A percentile compares a stretch with the other conserved stretches of the same genome.
Evolutionary conservation across 2,888 invertebrate species (phyloP).

Genomic region (Anodontia alba): DNA sequence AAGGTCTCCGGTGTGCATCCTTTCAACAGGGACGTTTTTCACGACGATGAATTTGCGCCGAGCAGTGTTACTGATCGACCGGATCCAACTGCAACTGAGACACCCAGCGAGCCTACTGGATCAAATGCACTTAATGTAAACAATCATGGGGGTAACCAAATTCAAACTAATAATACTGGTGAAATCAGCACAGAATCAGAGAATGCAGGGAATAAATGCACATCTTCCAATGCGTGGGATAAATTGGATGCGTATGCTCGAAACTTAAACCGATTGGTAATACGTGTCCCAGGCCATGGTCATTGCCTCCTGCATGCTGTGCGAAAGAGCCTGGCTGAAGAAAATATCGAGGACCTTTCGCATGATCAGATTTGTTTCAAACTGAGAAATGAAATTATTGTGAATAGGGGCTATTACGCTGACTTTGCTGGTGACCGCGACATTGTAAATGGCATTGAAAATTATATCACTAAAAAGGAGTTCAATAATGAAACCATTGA

Average conservation of each 20-base stretch:
- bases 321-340: constrained; percentile 17
- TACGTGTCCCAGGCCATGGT: neutral
- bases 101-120: no score
- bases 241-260: neutral
- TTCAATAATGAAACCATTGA: constrained; percentile 30
- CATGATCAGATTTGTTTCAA: constrained; percentile 22
- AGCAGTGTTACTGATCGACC: constrained; percentile 20
- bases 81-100: no score
- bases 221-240: constrained; percentile 11
- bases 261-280: neutral
- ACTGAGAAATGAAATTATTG: constrained; percentile 24
- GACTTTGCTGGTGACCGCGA: constrained; percentile 19
- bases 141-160: no score
- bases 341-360: constrained; percentile 20
- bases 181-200: no score
- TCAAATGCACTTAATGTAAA: no score
- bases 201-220: no score
- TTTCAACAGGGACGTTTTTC: constrained; percentile 30
- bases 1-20: constrained; percentile 29
- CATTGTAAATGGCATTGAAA: constrained; percentile 2
- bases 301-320: neutral
- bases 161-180: no score
- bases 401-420: constrained; percentile 5
- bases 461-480: constrained; percentile 25
- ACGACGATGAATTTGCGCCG: constrained; percentile 28